phyloP scores from a whole-genome alignment of 2,888 invertebrate genomes.

The Ashinkailepas kermadecensis region DNA sequence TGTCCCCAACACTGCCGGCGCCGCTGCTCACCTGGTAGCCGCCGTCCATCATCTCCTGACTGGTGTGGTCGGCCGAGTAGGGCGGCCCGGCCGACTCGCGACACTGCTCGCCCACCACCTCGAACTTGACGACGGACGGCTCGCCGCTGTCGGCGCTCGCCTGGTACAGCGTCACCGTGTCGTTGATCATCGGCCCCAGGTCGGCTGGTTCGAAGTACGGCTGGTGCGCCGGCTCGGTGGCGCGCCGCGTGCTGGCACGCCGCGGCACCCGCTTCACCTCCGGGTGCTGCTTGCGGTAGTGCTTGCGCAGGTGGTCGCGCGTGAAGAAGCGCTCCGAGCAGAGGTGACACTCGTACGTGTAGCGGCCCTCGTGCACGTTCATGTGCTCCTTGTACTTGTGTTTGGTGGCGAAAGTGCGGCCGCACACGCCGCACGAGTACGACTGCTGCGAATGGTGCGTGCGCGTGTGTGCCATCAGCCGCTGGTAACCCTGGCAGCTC shows the following conservation, averaged over 20 bases:
- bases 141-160: constrained; percentile 16
- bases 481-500: constrained; percentile 19
- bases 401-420: neutral
- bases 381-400: constrained; percentile 20
- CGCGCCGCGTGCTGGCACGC: neutral
- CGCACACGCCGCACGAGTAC: constrained; percentile 21
- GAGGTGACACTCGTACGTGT: constrained; percentile 17
- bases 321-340: constrained; percentile 21
- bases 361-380: constrained; percentile 17
- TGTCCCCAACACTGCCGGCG: too few species aligned
- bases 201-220: neutral
- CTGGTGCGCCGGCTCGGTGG: neutral
- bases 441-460: constrained; percentile 10
- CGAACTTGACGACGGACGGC: constrained; percentile 4
- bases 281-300: constrained; percentile 18
- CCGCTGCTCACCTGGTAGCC: neutral
- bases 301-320: constrained; percentile 19
- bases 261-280: constrained; percentile 15
- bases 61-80: constrained; percentile 11
- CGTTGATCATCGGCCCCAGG: constrained; percentile 5
- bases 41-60: constrained; percentile 20
- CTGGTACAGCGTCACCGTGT: constrained; percentile 22
- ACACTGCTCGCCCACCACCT: constrained; percentile 16
- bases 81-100: neutral
- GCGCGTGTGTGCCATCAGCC: constrained; percentile 14